Evolutionary conservation across 2,113 vertebrate species (phyloP).

Genomic region (Odocoileus hemionus): DNA sequence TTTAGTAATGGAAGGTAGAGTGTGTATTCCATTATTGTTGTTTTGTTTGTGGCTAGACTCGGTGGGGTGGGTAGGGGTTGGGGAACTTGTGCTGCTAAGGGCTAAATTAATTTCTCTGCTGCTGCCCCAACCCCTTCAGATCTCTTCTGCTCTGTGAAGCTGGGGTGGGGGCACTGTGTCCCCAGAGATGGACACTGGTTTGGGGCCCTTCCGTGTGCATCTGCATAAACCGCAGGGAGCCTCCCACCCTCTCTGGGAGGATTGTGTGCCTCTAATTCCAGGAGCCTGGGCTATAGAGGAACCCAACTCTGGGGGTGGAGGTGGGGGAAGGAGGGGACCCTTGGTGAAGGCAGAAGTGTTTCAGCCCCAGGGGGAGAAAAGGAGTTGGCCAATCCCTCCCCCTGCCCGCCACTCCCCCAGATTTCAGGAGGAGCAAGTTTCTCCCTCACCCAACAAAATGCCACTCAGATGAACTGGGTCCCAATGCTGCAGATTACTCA

Average conservation of each 20-base stretch:
- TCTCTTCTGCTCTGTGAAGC: neutral
- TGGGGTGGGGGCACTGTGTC: neutral
- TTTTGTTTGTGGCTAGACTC: neutral
- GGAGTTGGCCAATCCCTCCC: neutral
- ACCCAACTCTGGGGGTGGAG: neutral
- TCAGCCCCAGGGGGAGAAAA: neutral
- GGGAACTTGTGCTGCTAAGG: neutral
- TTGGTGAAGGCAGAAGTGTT: neutral
- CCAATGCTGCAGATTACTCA: neutral
- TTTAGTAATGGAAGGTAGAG: neutral
- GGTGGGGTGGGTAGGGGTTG: neutral
- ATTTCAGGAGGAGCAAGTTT: neutral
- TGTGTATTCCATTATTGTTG: too few species aligned
- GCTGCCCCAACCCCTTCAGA: neutral
- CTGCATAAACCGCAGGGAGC: neutral
- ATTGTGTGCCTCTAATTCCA: neutral
- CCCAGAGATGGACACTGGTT: rapidly evolving
- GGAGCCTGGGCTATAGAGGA: neutral
- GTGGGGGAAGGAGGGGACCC: neutral
- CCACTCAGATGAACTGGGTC: neutral
- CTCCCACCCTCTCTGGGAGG: neutral
- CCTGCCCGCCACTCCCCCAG: rapidly evolving
- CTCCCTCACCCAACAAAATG: neutral
- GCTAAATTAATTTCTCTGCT: neutral
- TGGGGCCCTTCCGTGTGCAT: neutral